Base-by-base conservation (phyloP, 2,797 vertebrate genomes). In the Podarcis siculus region DNA sequence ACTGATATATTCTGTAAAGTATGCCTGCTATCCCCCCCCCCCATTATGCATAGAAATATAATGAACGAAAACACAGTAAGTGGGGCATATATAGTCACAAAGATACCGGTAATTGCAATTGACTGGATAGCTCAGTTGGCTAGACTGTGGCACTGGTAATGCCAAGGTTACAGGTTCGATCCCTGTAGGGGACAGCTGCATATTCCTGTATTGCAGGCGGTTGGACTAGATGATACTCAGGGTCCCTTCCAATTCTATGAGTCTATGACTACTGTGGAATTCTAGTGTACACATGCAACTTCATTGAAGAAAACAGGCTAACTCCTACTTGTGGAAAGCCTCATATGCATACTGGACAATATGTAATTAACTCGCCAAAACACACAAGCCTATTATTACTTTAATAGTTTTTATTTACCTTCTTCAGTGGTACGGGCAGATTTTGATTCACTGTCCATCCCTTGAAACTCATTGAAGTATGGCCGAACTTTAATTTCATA, bases 391-490 rank as follows among this genome's bases (percentile, higher is more conserved):
- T 23, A 0, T 10, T 35, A 39, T 1, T 85, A 69, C 6, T 85
- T 72, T 37, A 61, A 64, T 3, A 55, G 32, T 81, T 69, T 55
- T 80, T 23, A 90, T 96, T 96, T 91, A 99, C 99, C 99, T 98
- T 99, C 99, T 86, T 99, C 99, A 0, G 98, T 98, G 21, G 99
- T 99, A 87, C 98, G 97, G 2, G 98, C 98, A 0, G 98, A 98
- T 96, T 98, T 98, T 61, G 98, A 98, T 90, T 99, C 99, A 49
- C 99, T 99, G 96, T 99, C 99, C 98, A 99, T 99, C 90, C 99
- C 99, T 91, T 99, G 99, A 95, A 99, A 99, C 90, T 99, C 99
- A 85, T 99, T 99, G 96, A 99, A 99, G 91, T 98, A 99, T 1
- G 99, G 99, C 3, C 99, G 98, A 45, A 99, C 98, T 95, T 99